These are phyloP conservation scores for Schmidtea mediterranea DNA, from an alignment of 1,140 invertebrate genomes.

Conservation along the genomic window DNA sequence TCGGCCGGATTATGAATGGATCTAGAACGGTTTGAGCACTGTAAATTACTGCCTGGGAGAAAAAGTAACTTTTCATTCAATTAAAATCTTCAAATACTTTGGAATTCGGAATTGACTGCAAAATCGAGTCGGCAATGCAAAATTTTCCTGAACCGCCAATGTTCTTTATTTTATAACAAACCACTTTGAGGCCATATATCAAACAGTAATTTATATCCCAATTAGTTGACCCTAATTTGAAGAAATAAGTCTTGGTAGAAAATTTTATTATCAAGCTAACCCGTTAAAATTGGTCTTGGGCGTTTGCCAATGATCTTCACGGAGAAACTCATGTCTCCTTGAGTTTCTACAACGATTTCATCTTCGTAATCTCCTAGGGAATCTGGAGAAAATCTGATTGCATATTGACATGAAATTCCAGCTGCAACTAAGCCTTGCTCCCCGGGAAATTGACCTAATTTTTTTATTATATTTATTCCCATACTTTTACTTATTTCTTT, in stretches of 20 bases:
- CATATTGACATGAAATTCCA: constrained; percentile 23
- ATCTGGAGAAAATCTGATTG: constrained; percentile 22
- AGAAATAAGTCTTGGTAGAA: not conserved
- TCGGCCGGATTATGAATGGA: constrained; percentile 23
- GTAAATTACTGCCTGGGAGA: constrained; percentile 14
- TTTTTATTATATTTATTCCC: not conserved
- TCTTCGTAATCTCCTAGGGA: constrained; percentile 23
- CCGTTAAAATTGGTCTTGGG: constrained; percentile 16
- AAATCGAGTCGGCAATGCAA: constrained; percentile 17
- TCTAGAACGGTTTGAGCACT: constrained; percentile 13
- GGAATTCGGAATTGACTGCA: constrained; percentile 24
- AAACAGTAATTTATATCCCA: constrained; percentile 22
- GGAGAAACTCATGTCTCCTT: constrained; percentile 12
- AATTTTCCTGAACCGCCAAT: constrained; percentile 21
- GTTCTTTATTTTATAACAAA: constrained; percentile 20
- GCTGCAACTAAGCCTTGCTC: constrained; percentile 24
- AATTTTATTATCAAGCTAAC: constrained; percentile 12
- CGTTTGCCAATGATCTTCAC: constrained; percentile 16
- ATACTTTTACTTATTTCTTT: not conserved
- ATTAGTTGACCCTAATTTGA: constrained; percentile 15
- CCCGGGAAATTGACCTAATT: constrained; percentile 25
- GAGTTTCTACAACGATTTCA: constrained; percentile 19
- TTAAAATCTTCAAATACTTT: constrained; percentile 14
- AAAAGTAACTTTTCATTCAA: too few relatives aligned
- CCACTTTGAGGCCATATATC: constrained; percentile 17